These are phyloP conservation scores for Prionailurus bengalensis DNA, from an alignment of 2,113 vertebrate genomes.

Conservation along the genomic window DNA sequence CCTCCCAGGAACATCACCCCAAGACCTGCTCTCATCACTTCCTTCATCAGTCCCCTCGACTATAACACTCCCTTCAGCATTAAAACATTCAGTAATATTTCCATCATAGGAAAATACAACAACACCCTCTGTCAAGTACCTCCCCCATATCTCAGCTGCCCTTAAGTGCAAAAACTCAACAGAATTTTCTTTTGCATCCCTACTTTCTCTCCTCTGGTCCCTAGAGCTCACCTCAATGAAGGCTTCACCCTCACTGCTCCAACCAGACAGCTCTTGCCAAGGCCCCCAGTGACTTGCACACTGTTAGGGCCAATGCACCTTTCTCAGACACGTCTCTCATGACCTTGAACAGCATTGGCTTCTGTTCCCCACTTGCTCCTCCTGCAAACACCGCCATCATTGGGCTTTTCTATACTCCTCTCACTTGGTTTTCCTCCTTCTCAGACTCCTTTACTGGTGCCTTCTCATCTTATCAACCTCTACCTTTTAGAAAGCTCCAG, in stretches of 20 bases:
- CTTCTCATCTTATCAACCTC: neutral
- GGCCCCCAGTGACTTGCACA: neutral
- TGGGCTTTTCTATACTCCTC: neutral
- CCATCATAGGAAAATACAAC: neutral
- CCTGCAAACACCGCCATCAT: neutral
- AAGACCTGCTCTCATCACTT: neutral
- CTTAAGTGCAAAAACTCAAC: neutral
- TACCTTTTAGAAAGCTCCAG: neutral
- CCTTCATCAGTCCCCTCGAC: neutral
- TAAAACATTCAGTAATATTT: neutral
- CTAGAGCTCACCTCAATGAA: neutral
- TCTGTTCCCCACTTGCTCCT: neutral
- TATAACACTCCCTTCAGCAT: neutral
- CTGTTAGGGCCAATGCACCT: neutral
- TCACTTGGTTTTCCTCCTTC: neutral
- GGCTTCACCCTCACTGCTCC: no score
- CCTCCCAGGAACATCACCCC: neutral
- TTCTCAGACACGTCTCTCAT: neutral
- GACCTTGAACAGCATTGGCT: neutral
- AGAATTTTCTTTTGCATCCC: neutral
- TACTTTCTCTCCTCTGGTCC: neutral
- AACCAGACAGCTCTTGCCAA: neutral
- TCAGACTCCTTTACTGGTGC: neutral
- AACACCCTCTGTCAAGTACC: neutral
- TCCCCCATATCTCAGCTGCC: neutral